A percentile compares a stretch with the other conserved stretches of the same genome.
Evolutionary conservation across 92 coral and sea anemone genomes (phyloP).

Genomic region (Palythoa grandiflora): DNA sequence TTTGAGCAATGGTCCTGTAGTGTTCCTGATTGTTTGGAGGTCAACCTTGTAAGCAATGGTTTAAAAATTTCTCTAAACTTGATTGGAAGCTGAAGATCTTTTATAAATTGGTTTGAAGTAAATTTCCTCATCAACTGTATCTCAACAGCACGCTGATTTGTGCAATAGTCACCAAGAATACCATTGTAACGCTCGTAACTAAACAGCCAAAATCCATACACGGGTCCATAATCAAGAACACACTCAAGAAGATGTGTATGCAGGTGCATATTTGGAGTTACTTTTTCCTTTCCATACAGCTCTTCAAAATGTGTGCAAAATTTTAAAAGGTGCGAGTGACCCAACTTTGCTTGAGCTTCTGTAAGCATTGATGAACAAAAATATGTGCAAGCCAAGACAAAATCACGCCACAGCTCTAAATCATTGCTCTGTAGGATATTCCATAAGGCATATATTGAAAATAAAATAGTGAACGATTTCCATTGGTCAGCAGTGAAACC

Average conservation of each 20-base stretch:
- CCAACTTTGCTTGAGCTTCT: background rate
- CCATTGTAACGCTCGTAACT: slow-evolving; percentile 63
- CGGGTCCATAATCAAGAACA: slow-evolving; percentile 71
- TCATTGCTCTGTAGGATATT: slow-evolving; percentile 46
- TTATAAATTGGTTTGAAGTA: background rate
- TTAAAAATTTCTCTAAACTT: background rate
- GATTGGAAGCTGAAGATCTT: background rate
- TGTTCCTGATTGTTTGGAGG: background rate
- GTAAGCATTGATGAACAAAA: background rate
- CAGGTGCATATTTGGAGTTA: slow-evolving; percentile 68
- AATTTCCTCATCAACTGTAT: slow-evolving; percentile 42
- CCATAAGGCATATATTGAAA: slow-evolving; percentile 59
- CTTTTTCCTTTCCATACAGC: slow-evolving; percentile 54
- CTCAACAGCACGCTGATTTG: slow-evolving; percentile 4
- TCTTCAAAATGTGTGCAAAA: slow-evolving; percentile 52
- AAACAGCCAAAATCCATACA: slow-evolving; percentile 64
- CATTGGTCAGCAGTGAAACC: slow-evolving; percentile 65
- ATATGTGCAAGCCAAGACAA: slow-evolving; percentile 49
- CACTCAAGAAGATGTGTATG: slow-evolving; percentile 61
- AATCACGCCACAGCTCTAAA: slow-evolving; percentile 57
- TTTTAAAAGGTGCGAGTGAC: background rate
- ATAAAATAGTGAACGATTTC: slow-evolving; percentile 52
- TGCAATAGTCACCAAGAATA: slow-evolving; percentile 51
- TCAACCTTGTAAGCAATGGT: background rate
- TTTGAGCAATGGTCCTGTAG: slow-evolving; percentile 15